phyloP scores from a whole-genome alignment of 2,888 invertebrate genomes.

The Eupelmus urozonus region DNA sequence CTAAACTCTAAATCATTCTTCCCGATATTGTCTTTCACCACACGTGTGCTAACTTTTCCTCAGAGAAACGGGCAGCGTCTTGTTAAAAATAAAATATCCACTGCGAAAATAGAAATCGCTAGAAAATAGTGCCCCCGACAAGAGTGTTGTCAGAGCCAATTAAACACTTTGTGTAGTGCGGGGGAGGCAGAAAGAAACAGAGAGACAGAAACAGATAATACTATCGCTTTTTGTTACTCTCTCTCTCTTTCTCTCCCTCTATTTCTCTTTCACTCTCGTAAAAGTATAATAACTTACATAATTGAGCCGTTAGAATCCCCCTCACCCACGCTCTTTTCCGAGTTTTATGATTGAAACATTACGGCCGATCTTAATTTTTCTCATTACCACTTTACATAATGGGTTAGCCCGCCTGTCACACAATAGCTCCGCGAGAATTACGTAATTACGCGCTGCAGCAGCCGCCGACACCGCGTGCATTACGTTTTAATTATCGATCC shows the following conservation, averaged over 20 bases:
- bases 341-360: conserved; percentile 30
- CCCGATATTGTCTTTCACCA: too few species aligned
- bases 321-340: not conserved
- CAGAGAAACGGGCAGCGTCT: too few species aligned
- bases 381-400: conserved; percentile 38
- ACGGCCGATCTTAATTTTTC: conserved; percentile 25
- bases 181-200: not conserved
- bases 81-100: conserved; percentile 31
- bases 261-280: too few species aligned
- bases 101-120: conserved; percentile 41
- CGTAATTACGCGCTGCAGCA: too few species aligned
- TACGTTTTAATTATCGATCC: conserved; percentile 38
- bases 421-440: conserved; percentile 4
- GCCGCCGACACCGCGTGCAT: conserved; percentile 7
- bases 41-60: too few species aligned
- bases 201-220: conserved; percentile 5
- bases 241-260: too few species aligned
- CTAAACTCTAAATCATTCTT: too few species aligned
- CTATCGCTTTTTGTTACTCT: conserved; percentile 6
- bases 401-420: not conserved
- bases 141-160: conserved; percentile 33
- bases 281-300: conserved; percentile 37
- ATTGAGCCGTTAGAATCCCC: conserved; percentile 23
- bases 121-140: conserved; percentile 34
- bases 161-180: conserved; percentile 31